phyloP scores from a whole-genome alignment of 2,888 invertebrate genomes.

The Geotrupes spiniger region DNA sequence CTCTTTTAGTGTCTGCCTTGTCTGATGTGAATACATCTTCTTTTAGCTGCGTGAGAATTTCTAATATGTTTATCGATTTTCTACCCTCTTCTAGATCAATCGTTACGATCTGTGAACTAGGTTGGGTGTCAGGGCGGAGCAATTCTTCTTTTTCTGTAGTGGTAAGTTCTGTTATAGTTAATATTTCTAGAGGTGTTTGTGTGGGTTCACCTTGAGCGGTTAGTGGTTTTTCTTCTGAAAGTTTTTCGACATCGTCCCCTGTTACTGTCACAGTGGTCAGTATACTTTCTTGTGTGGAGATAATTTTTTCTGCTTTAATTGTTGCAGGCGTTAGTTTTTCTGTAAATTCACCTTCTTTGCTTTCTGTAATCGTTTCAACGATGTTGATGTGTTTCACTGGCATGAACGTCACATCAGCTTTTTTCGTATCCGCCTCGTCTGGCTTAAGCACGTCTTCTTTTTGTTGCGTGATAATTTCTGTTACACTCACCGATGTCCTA shows the following conservation, averaged over 20 bases:
- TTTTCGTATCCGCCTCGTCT: constrained; percentile 36
- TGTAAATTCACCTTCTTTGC: constrained; percentile 9
- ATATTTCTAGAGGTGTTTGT: constrained; percentile 44
- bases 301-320: constrained; percentile 38
- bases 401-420: constrained; percentile 47
- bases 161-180: constrained; percentile 52
- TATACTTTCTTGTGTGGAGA: constrained; percentile 41
- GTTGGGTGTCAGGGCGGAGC: constrained; percentile 38
- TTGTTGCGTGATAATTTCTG: constrained; percentile 40
- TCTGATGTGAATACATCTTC: constrained; percentile 40
- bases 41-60: constrained; percentile 40
- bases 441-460: constrained; percentile 42
- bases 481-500: constrained; percentile 50
- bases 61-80: constrained; percentile 33
- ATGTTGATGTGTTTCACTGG: constrained; percentile 21
- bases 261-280: constrained; percentile 32
- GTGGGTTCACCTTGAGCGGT: constrained; percentile 42
- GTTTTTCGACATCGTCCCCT: constrained; percentile 30
- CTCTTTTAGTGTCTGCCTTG: constrained; percentile 43
- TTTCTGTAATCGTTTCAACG: constrained; percentile 4
- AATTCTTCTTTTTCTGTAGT: constrained; percentile 50
- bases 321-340: constrained; percentile 38
- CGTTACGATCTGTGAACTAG: constrained; percentile 37
- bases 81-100: constrained; percentile 25
- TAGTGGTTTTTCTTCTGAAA: constrained; percentile 31